These are phyloP conservation scores for Paradoxurus hermaphroditus DNA, from an alignment of 2,113 vertebrate species.

Conservation along the genomic window DNA sequence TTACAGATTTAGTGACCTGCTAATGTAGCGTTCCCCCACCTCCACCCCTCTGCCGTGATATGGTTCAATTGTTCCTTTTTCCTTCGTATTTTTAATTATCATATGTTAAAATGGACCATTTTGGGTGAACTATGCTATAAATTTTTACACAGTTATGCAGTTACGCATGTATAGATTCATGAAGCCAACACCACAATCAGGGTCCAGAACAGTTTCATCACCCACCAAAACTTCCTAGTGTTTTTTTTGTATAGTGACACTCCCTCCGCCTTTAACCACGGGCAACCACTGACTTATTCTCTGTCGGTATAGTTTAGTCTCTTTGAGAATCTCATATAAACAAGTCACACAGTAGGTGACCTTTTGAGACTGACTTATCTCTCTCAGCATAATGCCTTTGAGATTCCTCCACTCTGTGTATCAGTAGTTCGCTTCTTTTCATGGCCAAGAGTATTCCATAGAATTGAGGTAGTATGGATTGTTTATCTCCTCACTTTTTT, in stretches of 20 bases:
- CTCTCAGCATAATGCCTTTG: background rate
- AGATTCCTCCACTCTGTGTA: background rate
- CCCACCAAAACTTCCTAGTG: background rate
- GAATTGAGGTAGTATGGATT: background rate
- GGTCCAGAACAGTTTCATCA: background rate
- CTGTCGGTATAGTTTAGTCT: background rate
- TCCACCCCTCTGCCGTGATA: background rate
- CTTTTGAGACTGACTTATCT: background rate
- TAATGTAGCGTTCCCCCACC: background rate
- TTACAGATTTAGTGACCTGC: background rate
- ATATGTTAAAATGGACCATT: background rate
- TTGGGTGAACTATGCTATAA: background rate
- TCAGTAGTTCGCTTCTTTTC: background rate
- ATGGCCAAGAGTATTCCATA: background rate
- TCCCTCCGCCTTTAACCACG: too few species aligned
- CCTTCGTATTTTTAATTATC: background rate
- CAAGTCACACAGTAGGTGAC: background rate
- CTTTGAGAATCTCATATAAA: background rate
- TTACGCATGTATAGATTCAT: background rate
- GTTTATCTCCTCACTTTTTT: background rate
- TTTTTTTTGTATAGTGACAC: background rate
- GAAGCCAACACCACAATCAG: background rate
- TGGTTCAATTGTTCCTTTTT: background rate
- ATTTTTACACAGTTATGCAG: background rate
- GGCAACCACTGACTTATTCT: background rate